Base-by-base conservation (phyloP, 2,797 vertebrate species). In the Zalophus californianus region DNA sequence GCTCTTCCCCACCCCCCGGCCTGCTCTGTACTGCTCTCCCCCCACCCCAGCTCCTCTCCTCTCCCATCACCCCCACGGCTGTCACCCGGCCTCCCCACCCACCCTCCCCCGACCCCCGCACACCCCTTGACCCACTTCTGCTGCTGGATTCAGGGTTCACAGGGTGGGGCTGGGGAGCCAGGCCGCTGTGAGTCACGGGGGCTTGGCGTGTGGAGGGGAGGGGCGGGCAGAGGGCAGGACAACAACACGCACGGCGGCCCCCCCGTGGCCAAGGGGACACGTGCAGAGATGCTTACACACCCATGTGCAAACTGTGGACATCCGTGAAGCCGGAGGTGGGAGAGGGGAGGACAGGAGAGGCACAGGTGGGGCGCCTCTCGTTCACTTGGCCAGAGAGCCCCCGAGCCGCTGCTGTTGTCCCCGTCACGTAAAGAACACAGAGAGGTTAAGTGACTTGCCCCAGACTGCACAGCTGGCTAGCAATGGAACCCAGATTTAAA, bases 51-150 rank as follows among this genome's bases (percentile, higher is more conserved):
- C 21, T 58, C 96, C 96, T 70, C 86, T 70, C 79, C 60, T 94
- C 91, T 82, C 94, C 72, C 29, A 68, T 0, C 0, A 0, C 79
- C 16, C 38, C 44, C 21, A 56, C 0, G 0, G 1, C 3, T 29
- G 72, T 29, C 58, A 52, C 21, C 13, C 10, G 32, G 48, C 38
- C 72, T 95, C 84, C 77, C 41, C 80, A 80, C 58, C 75, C 96
- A 95, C 93, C 68, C 88, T 77, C 58, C 94, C 68, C 70, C 38
- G n/a, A n/a, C 92, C 92, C 82, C 94, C 54, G 0, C 94, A 4
- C 23, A 68, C 0, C 0, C 86, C 12, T 86, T 95, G 97, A 97
- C 93, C 97, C 98, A 95, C 91, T 96, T 98, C 15, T 75, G 75
- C 85, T 0, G 0, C 38, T 87, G 94, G 89, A 90, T 93, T 94